Evolutionary conservation across 2,888 invertebrate species (phyloP), one percentile per base, ranked within the genome.

Genomic region (Fragum fragum): DNA sequence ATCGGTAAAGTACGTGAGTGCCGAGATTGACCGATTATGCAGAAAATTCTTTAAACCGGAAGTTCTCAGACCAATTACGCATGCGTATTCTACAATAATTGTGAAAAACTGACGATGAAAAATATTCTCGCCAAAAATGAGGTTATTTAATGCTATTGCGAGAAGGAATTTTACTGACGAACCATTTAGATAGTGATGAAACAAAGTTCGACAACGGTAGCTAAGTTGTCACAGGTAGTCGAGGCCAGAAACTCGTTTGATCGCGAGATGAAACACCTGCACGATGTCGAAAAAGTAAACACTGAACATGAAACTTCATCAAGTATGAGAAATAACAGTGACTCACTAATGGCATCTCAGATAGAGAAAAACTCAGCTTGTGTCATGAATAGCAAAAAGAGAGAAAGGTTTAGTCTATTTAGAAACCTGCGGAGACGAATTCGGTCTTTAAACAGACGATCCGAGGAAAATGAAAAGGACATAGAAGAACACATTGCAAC

Each of bases 351-450:
- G 29, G 78, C 86, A 57, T 81, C 87, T 57, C 86, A 83, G 59
- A 73, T 79, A 32, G 87, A 90, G 63, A 77, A 85, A 52, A 84
- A 81, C 42, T 79, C 69, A 61, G 78, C 73, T 73, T 81, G 79
- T 57, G 85, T 73, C 73, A 71, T 79, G 29, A 76, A 79, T 68
- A 81, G 79, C 59, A 88, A 85, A 68, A 91, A 90, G 81, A 89
- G 90, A 69, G 91, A 91, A 66, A 92, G 89, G 73, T 87, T 90
- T 76, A 91, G 92, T 7, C 69, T 92, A 9, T 86, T 92, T 36
- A 86, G 89, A 75, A 92, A 89, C 73, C 81, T 92, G 52, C 82
- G 90, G 29, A 73, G 90, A 52, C 88, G 89, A 75, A 83, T 92
- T 28, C 88, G 90, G 2, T 88, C 89, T 32, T 87, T 90, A 42